Base-by-base conservation (phyloP, 1,140 invertebrate genomes). In the Drosophila jambulina region DNA sequence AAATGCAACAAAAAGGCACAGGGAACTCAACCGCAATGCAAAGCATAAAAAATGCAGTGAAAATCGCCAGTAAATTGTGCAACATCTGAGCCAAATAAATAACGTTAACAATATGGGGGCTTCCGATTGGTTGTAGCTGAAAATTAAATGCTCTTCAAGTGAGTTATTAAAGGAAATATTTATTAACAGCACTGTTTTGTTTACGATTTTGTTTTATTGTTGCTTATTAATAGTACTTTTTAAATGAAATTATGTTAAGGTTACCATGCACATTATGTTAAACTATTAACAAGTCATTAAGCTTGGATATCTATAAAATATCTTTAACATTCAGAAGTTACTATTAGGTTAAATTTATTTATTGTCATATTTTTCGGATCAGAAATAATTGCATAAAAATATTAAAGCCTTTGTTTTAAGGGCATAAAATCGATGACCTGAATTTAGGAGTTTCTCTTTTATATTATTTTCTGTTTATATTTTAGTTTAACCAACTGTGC, bases 71-170 rank as follows among this genome's bases (percentile, higher is more conserved):
- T 71, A 87, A 87, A 76, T 88, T 83, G 76, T 83, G 80, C 76
- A 87, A 74, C 84, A 87, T 87, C 84, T 87, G 83, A 87, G 49
- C 61, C 57, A 83, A 80, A 88, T 88, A 88, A 87, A 87, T 88
- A 87, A 74, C 53, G 29, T 17, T 61, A 60, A 19, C 42, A 70
- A 34, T 23, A 38, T 53, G 61, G 34, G 62, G 65, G 67, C 12
- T 65, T 23, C 2, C 21, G 25, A 36, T 23, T 36, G 51, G 8
- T 25, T 23, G 15, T n/a, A n/a, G 23, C 21, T n/a, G 21, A n/a
- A 54, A 38, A 54, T 54, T 17, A 12, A 54, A 54, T 38, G n/a
- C 51, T 23, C 51, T 54, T 23, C 0, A 36, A 38, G 19, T 15
- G 3, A 8, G 10, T 27, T 10, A 5, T 48, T 1, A 4, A 48